Conservation (phyloP, 2,888 invertebrate species). For the Apodemia duryi region DNA sequence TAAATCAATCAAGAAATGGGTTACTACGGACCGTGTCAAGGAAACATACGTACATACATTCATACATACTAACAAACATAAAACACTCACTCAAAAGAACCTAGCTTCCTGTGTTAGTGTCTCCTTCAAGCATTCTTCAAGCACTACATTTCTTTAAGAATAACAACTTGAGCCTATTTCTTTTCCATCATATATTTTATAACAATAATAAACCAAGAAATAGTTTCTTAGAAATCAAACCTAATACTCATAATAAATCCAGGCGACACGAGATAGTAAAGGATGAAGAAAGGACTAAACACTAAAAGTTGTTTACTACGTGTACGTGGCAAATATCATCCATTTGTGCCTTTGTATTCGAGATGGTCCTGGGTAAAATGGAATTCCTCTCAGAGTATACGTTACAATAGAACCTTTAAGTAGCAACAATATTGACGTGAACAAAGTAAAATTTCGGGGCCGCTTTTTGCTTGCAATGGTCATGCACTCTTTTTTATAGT, state of each 20-base stretch:
- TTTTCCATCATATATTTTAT: background rate
- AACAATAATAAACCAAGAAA: slow-evolving; percentile 5
- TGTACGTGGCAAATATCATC: slow-evolving; percentile 10
- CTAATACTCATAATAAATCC: slow-evolving; percentile 2
- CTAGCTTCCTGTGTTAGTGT: too few species aligned
- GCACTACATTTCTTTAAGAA: background rate
- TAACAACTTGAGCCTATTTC: background rate
- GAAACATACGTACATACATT: too few species aligned
- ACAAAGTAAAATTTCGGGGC: too few species aligned
- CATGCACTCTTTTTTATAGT: too few species aligned
- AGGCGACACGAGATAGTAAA: slow-evolving; percentile 1
- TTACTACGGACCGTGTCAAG: too few species aligned
- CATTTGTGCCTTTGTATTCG: slow-evolving; percentile 14
- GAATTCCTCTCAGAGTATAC: background rate
- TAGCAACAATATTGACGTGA: too few species aligned
- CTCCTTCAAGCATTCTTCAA: too few species aligned
- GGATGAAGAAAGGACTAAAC: slow-evolving; percentile 10
- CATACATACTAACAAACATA: too few species aligned
- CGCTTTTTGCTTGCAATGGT: too few species aligned
- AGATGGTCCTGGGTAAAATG: background rate
- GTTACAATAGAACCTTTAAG: too few species aligned
- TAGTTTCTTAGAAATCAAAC: slow-evolving; percentile 3
- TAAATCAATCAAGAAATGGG: too few species aligned
- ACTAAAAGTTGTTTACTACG: slow-evolving; percentile 13
- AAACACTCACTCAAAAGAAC: too few species aligned